Evolutionary conservation across 2,797 vertebrate species (phyloP).

Genomic region (Bufotes viridis): DNA sequence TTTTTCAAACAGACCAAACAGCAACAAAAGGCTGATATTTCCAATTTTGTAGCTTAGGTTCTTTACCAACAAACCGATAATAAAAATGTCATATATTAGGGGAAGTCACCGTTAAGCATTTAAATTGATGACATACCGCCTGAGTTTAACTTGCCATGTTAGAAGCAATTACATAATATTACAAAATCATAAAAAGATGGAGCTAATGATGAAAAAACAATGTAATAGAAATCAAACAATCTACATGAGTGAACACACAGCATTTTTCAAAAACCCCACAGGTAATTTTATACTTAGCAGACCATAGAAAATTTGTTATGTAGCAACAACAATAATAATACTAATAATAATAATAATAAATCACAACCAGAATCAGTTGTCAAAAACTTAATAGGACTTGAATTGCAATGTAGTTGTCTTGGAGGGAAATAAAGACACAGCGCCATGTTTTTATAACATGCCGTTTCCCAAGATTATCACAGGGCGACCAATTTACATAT

Average conservation of each 20-base stretch:
- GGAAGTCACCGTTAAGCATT: background rate
- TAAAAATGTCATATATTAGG: too few relatives aligned
- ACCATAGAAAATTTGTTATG: conserved; percentile 25
- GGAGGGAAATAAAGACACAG: conserved; percentile 20
- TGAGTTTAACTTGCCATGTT: background rate
- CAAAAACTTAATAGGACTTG: conserved; percentile 15
- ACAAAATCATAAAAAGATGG: background rate
- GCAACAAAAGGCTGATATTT: too few relatives aligned
- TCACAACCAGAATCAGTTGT: conserved; percentile 8
- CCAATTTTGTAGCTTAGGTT: too few relatives aligned
- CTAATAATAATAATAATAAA: conserved; percentile 25
- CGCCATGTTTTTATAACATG: conserved; percentile 9
- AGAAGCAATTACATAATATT: conserved; percentile 1
- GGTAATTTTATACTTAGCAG: conserved; percentile 40
- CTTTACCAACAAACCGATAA: background rate
- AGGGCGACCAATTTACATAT: conserved; percentile 41
- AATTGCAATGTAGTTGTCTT: conserved; percentile 17
- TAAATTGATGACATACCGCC: background rate
- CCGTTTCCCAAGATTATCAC: conserved; percentile 23
- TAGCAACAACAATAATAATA: background rate
- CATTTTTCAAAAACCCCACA: background rate
- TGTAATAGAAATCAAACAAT: background rate
- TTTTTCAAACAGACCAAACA: too few relatives aligned
- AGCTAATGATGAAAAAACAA: background rate
- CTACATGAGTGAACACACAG: background rate